Conservation (phyloP, 2,888 invertebrate genomes). For the Cancer borealis region DNA sequence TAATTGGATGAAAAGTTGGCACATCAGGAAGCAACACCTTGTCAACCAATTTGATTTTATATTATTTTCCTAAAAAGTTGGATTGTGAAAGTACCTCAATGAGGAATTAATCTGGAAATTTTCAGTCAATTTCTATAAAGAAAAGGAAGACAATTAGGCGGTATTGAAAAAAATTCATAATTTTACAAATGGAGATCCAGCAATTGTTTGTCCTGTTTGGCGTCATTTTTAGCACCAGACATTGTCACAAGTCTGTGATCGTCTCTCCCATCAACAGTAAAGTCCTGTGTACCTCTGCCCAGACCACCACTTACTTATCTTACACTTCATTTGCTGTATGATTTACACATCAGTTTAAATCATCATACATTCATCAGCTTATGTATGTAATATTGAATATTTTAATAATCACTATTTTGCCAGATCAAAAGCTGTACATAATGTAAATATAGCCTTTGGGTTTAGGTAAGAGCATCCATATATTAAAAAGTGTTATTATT, state of each 20-base stretch:
- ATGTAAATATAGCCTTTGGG: conserved; percentile 69
- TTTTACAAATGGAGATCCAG: background rate
- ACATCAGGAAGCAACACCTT: background rate
- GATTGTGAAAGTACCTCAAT: background rate
- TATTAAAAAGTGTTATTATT: conserved; percentile 72
- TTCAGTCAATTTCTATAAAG: background rate
- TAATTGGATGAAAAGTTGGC: background rate
- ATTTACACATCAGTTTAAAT: conserved; percentile 59
- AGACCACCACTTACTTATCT: conserved; percentile 25
- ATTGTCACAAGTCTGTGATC: background rate
- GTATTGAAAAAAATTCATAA: background rate
- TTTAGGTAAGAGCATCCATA: conserved; percentile 71
- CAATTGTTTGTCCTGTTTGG: background rate
- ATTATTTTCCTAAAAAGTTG: background rate
- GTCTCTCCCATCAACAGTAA: background rate
- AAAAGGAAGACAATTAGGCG: background rate
- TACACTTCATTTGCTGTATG: conserved; percentile 47
- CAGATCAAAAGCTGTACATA: conserved; percentile 71
- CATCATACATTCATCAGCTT: conserved; percentile 64
- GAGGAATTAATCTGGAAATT: background rate
- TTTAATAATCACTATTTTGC: conserved; percentile 71
- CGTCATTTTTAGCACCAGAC: background rate
- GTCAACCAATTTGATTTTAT: background rate
- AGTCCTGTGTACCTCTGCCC: conserved; percentile 35
- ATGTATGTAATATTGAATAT: conserved; percentile 65